phyloP scores from a whole-genome alignment of 2,113 vertebrate genomes.

The Uria lomvia region DNA sequence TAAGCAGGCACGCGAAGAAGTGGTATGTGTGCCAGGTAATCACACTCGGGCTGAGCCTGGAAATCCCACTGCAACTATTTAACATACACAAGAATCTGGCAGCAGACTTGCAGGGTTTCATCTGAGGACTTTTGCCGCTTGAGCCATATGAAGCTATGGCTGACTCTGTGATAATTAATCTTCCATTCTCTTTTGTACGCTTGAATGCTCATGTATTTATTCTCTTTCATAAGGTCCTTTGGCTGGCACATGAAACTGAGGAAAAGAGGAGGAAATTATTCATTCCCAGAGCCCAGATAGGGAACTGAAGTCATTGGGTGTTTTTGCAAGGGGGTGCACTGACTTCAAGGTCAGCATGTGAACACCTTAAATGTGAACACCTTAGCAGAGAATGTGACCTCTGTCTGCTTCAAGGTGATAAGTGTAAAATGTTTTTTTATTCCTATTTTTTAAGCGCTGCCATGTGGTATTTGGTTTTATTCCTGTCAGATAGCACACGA shows the following conservation, averaged over 20 bases:
- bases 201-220: background rate
- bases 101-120: background rate
- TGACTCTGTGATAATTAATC: slow-evolving; percentile 7
- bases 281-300: background rate
- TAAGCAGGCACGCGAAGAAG: background rate
- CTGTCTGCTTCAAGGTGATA: background rate
- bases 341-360: background rate
- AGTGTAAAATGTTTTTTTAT: background rate
- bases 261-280: background rate
- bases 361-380: background rate
- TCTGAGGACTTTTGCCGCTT: background rate
- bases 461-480: background rate
- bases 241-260: background rate
- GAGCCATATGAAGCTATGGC: background rate
- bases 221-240: slow-evolving; percentile 8
- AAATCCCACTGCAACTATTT: background rate
- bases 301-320: background rate
- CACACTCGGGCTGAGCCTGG: background rate
- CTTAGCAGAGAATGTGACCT: background rate
- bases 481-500: background rate
- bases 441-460: background rate
- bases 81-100: background rate
- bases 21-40: background rate
- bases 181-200: background rate
- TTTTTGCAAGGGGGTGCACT: background rate